phyloP scores from a whole-genome alignment of 2,113 vertebrate species.

The Stictonetta naevosa region DNA sequence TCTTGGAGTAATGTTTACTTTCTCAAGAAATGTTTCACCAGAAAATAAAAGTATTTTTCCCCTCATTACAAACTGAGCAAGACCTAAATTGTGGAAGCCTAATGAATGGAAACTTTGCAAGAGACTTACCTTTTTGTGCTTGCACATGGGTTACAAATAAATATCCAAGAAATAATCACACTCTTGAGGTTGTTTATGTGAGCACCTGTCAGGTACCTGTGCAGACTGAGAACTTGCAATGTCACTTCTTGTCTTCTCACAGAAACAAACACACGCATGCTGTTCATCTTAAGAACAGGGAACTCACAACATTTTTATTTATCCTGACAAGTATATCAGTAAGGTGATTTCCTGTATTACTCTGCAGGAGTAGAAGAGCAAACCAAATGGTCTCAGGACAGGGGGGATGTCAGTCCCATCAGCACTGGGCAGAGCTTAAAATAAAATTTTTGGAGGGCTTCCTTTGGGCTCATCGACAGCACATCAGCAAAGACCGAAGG shows the following conservation, averaged over 20 bases:
- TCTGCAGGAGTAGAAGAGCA: background rate
- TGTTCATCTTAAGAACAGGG: background rate
- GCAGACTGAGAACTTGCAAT: background rate
- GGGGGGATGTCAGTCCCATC: background rate
- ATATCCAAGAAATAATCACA: background rate
- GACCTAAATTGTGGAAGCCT: background rate
- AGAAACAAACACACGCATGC: background rate
- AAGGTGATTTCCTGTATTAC: accelerated
- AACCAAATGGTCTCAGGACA: background rate
- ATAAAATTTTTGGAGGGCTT: accelerated
- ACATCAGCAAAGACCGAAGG: background rate
- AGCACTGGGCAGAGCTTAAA: background rate
- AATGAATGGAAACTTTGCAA: background rate
- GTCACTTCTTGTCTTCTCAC: background rate
- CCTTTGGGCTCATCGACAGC: accelerated
- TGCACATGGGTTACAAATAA: background rate
- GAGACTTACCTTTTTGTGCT: background rate
- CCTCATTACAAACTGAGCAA: background rate
- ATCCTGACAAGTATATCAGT: accelerated
- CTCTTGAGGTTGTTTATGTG: background rate
- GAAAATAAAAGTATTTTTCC: background rate
- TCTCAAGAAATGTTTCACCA: background rate
- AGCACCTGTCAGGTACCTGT: background rate
- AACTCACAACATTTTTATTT: accelerated
- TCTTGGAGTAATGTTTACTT: background rate